Evolutionary conservation across 2,888 invertebrate species (phyloP).

Genomic region (Clistopyga incitator): DNA sequence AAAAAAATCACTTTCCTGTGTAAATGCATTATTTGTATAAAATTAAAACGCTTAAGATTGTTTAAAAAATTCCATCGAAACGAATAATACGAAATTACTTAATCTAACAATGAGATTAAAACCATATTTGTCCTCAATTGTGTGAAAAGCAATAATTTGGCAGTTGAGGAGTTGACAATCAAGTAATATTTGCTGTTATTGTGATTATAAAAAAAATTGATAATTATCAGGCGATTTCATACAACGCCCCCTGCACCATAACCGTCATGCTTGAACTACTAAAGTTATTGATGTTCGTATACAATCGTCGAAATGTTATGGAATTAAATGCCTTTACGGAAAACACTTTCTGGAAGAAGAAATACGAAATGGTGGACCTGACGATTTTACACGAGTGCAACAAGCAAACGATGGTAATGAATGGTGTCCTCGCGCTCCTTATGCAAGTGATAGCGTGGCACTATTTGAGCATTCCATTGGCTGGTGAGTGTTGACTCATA

Average conservation of each 20-base stretch:
- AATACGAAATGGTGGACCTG: constrained; percentile 64
- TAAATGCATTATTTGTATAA: no score
- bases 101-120: no score
- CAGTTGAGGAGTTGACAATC: no score
- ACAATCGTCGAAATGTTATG: constrained; percentile 66
- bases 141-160: no score
- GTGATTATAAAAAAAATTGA: background rate
- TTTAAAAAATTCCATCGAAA: no score
- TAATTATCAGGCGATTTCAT: constrained; percentile 64
- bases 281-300: constrained; percentile 68
- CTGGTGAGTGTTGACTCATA: constrained; percentile 69
- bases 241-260: constrained; percentile 67
- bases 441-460: constrained; percentile 68
- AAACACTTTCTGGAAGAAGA: constrained; percentile 68
- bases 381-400: constrained; percentile 67
- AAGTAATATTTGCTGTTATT: no score
- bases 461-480: constrained; percentile 69
- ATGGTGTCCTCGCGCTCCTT: constrained; percentile 53
- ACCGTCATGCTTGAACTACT: constrained; percentile 64
- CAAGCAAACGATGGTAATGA: constrained; percentile 57
- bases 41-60: no score
- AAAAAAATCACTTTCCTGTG: no score
- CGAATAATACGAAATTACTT: no score
- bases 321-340: constrained; percentile 71
- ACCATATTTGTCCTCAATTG: no score